phyloP scores from a whole-genome alignment of 2,797 vertebrate species.

The Erethizon dorsatum region DNA sequence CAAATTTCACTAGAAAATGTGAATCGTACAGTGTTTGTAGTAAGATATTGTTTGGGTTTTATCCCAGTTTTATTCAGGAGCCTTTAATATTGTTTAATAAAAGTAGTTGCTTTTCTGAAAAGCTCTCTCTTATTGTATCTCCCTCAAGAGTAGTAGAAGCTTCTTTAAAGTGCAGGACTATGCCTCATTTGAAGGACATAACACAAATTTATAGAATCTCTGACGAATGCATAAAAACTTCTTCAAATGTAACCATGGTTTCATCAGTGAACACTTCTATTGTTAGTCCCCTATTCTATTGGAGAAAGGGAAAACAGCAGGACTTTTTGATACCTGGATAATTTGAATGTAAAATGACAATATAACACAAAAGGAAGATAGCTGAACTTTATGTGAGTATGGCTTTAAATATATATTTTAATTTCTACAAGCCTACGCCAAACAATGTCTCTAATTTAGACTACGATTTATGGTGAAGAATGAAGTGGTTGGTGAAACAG shows the following conservation, averaged over 20 bases:
- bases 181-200: conserved; percentile 75
- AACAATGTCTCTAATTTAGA: conserved; percentile 9
- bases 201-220: conserved; percentile 81
- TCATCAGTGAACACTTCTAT: conserved; percentile 86
- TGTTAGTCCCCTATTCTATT: conserved; percentile 83
- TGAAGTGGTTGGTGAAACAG: conserved; percentile 44
- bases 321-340: conserved; percentile 81
- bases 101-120: conserved; percentile 52
- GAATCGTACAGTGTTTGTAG: neutral
- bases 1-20: neutral
- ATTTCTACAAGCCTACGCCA: conserved; percentile 57
- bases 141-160: conserved; percentile 4
- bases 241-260: conserved; percentile 88
- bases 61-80: conserved; percentile 24
- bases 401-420: conserved; percentile 59
- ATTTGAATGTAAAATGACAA: conserved; percentile 80
- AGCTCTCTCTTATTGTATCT: neutral
- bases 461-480: conserved; percentile 50
- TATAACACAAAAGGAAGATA: conserved; percentile 75
- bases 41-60: conserved; percentile 37
- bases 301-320: conserved; percentile 80
- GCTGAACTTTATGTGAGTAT: conserved; percentile 61
- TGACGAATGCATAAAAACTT: conserved; percentile 80
- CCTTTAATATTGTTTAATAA: conserved; percentile 41
- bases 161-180: conserved; percentile 67